phyloP scores from a whole-genome alignment of 2,797 vertebrate species.

The Apodemus agrarius region DNA sequence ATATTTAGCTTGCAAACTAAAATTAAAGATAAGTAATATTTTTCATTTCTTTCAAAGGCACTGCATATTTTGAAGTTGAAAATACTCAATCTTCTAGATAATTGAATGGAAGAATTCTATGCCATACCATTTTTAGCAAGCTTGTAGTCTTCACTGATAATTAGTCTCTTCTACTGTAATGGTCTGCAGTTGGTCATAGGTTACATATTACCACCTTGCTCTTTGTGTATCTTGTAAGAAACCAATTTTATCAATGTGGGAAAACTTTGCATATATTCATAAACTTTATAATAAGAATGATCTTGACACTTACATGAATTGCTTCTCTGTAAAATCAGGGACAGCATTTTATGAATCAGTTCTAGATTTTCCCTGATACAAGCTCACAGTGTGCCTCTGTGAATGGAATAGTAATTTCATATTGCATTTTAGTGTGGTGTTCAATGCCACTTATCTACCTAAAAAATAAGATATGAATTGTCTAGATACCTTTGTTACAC shows the following conservation, averaged over 20 bases:
- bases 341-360: conserved; percentile 48
- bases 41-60: neutral
- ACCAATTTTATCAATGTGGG: conserved; percentile 16
- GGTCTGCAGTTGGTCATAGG: neutral
- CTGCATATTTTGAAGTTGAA: conserved; percentile 17
- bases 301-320: conserved; percentile 14
- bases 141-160: neutral
- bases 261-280: neutral
- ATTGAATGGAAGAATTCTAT: neutral
- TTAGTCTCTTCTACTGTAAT: neutral
- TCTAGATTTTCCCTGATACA: conserved; percentile 39
- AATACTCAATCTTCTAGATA: neutral
- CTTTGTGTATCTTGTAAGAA: neutral
- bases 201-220: neutral
- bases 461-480: conserved; percentile 57
- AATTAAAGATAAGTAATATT: neutral
- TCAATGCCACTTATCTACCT: conserved; percentile 54
- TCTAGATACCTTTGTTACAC: conserved; percentile 52
- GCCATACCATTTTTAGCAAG: conserved; percentile 11
- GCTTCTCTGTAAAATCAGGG: conserved; percentile 61
- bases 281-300: conserved; percentile 40
- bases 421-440: conserved; percentile 52
- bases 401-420: conserved; percentile 61
- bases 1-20: neutral
- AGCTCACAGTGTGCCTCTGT: conserved; percentile 23